Percentiles rank a stretch among this genome's conserved stretches.
These are phyloP conservation scores for Atlantisia rogersi DNA, from an alignment of 2,113 vertebrate genomes.

Conservation along the genomic window DNA sequence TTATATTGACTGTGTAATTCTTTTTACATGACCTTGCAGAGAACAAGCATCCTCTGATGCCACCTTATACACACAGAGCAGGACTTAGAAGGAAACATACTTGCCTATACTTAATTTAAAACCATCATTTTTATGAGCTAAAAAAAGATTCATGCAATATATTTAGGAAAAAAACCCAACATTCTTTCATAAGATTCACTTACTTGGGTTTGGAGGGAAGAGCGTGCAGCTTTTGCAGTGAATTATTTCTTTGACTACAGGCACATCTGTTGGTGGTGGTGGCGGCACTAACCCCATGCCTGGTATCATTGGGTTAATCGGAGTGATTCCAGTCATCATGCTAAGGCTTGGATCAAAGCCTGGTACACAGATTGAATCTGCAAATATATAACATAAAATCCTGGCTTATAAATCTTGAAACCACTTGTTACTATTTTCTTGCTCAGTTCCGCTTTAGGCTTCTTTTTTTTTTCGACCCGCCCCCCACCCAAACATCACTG, in stretches of 20 bases:
- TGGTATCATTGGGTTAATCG: constrained; percentile 92
- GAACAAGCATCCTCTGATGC: background rate
- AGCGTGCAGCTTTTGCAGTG: constrained; percentile 95
- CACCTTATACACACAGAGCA: background rate
- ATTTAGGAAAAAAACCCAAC: background rate
- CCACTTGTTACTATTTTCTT: background rate
- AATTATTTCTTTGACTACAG: constrained; percentile 94
- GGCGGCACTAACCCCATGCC: constrained; percentile 89
- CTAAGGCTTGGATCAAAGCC: constrained; percentile 90
- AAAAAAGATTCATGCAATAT: background rate
- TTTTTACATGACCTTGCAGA: constrained; percentile 10
- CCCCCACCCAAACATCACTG: background rate
- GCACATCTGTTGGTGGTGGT: constrained; percentile 82
- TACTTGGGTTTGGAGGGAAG: constrained; percentile 97
- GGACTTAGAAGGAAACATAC: background rate
- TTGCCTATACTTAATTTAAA: background rate
- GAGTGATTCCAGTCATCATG: constrained; percentile 87
- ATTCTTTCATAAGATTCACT: constrained; percentile 64
- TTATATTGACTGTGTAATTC: background rate
- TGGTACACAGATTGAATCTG: constrained; percentile 94
- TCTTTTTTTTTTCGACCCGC: background rate
- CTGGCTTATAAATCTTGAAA: constrained; percentile 31
- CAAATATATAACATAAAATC: constrained; percentile 54
- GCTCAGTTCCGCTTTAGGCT: background rate
- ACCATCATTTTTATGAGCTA: background rate